Evolutionary conservation across 1,140 invertebrate genomes (phyloP).

Genomic region (Scylla paramamosain): DNA sequence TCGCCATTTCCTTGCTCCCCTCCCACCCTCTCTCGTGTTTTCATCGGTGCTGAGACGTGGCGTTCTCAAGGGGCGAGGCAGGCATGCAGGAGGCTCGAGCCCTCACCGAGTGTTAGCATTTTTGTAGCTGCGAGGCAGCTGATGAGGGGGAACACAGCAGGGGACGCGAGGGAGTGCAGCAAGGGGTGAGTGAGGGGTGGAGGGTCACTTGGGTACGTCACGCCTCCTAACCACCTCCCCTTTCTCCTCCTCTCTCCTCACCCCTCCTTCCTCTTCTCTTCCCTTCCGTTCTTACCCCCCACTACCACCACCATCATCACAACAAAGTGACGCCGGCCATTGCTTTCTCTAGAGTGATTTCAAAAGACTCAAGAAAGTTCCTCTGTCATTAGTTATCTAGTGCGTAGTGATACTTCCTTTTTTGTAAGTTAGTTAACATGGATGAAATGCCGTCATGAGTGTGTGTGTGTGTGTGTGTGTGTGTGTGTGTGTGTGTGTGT

Average conservation of each 20-base stretch:
- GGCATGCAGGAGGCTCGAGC: background rate
- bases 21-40: background rate
- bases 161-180: background rate
- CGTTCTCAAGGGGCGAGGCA: background rate
- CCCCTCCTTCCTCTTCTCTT: background rate
- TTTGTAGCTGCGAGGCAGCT: background rate
- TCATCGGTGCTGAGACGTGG: too few relatives aligned
- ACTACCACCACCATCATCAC: background rate
- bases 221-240: background rate
- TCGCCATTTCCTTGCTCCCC: background rate
- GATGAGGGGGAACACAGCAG: background rate
- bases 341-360: background rate
- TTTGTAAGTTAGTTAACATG: too few relatives aligned
- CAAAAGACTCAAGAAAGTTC: background rate
- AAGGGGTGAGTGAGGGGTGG: slow-evolving; percentile 7
- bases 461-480: slow-evolving; percentile 20
- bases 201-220: slow-evolving; percentile 8
- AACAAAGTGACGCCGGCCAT: background rate
- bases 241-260: background rate
- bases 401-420: too few relatives aligned
- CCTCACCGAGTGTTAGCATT: background rate
- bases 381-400: background rate
- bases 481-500: slow-evolving; percentile 20
- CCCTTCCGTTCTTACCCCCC: background rate
- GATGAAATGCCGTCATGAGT: background rate